Base-by-base conservation (phyloP, 1,140 invertebrate genomes). In the Lepidurus couesii region DNA sequence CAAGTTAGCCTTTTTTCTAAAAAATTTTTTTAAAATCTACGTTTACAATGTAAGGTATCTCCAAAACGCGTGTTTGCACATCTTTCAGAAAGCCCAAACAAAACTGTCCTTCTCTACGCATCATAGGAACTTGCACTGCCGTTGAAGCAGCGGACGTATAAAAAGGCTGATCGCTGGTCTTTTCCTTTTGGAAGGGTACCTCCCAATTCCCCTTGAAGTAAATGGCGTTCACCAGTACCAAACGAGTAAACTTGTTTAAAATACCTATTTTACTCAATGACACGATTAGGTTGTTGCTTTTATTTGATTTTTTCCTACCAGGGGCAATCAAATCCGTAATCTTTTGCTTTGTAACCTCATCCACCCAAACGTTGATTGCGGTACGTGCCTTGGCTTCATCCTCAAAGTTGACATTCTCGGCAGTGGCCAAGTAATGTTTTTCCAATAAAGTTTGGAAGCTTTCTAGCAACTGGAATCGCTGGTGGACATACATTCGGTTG, bases 201-300 rank as follows among this genome's bases (percentile, higher is more conserved):
- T 88, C 87, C 94, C 94, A 96, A 44, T 87, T 85, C 11, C 92
- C 93, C 86, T 94, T 95, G 84, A 96, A 96, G 83, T 95, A 94
- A 65, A 96, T 87, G 8, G 93, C 93, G 85, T 95, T 96, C 1
- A 94, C 85, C 1, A 96, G 85, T 7, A 96, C 88, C 42, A 95
- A 79, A 78, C 87, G 85, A 85, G 87, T 80, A 89, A 90, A 84
- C 0, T 86, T 79, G 47, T 85, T 83, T 42, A 91, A 81, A 76
- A 84, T 82, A 44, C 78, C 47, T 82, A 74, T 26, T 26, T 26
- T 26, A 2, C 1, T 76, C 26, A 21, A 74, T 16, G 21, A n/a
- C 10, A 7, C n/a, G 47, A 16, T 8, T 65, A n/a, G 34, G 1
- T 21, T 11, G 76, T 16, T 11, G 0, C 2, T 42, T 74, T 8